Conservation (phyloP, 2,797 vertebrate genomes). For the Oreochromis grahami region DNA sequence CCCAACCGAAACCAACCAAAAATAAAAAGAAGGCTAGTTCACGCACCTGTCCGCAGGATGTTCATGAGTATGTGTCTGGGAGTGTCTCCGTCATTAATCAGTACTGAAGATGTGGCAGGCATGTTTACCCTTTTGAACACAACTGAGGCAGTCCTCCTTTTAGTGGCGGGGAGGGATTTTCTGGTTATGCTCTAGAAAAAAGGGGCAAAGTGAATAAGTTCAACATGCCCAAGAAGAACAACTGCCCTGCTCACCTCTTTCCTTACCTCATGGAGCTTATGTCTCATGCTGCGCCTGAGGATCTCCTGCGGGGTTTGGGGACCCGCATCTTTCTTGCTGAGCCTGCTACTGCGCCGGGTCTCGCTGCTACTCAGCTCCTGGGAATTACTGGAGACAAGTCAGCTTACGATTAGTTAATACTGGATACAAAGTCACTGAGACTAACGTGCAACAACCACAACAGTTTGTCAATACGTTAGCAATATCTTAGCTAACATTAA, state of each 20-base stretch:
- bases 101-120: neutral
- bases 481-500: neutral
- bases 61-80: conserved; percentile 65
- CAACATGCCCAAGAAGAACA: neutral
- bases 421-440: neutral
- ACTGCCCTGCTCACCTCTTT: neutral
- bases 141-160: neutral
- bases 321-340: conserved; percentile 7
- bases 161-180: conserved; percentile 8
- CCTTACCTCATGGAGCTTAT: conserved; percentile 59
- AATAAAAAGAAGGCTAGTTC: neutral
- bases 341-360: conserved; percentile 23
- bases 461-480: neutral
- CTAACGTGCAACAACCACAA: neutral
- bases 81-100: conserved; percentile 52
- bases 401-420: neutral
- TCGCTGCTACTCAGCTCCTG: neutral
- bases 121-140: neutral
- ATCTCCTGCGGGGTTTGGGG: conserved; percentile 54
- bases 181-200: conserved; percentile 56
- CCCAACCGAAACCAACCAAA: neutral
- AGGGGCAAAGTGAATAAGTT: neutral
- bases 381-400: conserved; percentile 9
- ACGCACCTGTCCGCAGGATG: conserved; percentile 63
- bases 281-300: conserved; percentile 50